Base-by-base conservation (phyloP, 2,888 invertebrate species). In the Eupithecia dodoneata region DNA sequence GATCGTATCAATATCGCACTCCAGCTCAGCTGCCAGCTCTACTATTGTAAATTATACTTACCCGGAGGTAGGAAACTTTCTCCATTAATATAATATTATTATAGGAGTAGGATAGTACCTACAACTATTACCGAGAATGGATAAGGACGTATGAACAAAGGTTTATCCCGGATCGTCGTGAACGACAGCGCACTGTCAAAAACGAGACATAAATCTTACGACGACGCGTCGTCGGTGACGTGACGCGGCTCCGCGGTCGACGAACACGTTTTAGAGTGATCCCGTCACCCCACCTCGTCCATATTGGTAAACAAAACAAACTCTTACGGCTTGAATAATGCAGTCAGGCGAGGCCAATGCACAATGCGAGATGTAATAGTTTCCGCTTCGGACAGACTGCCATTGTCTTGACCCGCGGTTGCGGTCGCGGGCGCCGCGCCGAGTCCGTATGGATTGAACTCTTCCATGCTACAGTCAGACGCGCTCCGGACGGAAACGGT, bases 331-430 rank as follows among this genome's bases (percentile, higher is more conserved):
- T 92, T 93, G 92, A 93, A 94, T 94, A 93, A 94, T 92, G 91
- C 88, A 91, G 85, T 86, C 90, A 93, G 93, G 92, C 91, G 92
- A 93, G 92, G 91, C 91, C 86, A 87, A 91, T 91, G 93, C 88
- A 95, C 94, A 95, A 94, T 94, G 88, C 88, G 86, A 88, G 85
- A 84, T 89, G 90, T 95, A 94, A 94, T 93, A 94, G 94, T 94
- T 95, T 94, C 94, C 94, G 93, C 92, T 94, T 92, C 91, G 91
- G 93, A 93, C 93, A 92, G 91, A 93, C 91, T 91, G 90, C 85
- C 93, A 94, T 95, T 95, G 94, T 95, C 92, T 94, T 88, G 87
- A 1, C 30, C 30, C 30, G 30, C 30, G 30, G 30, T 30, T 1
- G 30, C 30, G 30, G 30, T 30, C 30, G 30, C 30, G 30, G 30